Conservation (phyloP, 2,888 invertebrate genomes). For the Agrotis segetum region DNA sequence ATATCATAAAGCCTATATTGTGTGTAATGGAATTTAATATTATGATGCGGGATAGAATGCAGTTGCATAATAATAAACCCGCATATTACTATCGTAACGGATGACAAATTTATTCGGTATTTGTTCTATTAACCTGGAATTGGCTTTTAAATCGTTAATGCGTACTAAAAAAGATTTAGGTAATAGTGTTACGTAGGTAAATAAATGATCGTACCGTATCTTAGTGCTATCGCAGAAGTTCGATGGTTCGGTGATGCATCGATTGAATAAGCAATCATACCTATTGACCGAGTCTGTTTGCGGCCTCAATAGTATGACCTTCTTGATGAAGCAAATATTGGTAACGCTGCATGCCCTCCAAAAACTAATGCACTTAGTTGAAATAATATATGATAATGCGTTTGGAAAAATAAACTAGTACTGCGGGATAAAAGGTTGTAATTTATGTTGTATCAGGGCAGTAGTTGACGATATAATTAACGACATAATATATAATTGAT, state of each 20-base stretch:
- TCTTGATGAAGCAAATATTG: conserved; percentile 46
- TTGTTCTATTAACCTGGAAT: conserved; percentile 46
- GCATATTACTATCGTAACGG: conserved; percentile 37
- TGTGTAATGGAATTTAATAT: conserved; percentile 43
- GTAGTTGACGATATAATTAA: not conserved
- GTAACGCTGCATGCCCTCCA: conserved; percentile 31
- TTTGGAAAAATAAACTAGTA: conserved; percentile 4
- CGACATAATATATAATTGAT: no score
- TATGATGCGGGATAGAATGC: conserved; percentile 58
- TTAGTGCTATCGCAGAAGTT: not conserved
- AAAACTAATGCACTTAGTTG: conserved; percentile 23
- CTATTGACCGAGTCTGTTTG: conserved; percentile 35
- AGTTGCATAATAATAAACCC: conserved; percentile 58
- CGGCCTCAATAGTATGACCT: conserved; percentile 44
- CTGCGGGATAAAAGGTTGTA: not conserved
- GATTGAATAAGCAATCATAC: conserved; percentile 21
- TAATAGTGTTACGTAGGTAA: not conserved
- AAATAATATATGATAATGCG: conserved; percentile 21
- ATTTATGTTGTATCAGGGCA: not conserved
- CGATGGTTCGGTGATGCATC: conserved; percentile 13
- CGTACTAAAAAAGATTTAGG: not conserved
- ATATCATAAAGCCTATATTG: conserved; percentile 34
- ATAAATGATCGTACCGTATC: conserved; percentile 5
- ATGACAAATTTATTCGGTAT: conserved; percentile 45
- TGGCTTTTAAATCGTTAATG: conserved; percentile 2